Percentiles rank a stretch among this genome's conserved stretches.
Conservation (phyloP, 2,888 invertebrate species). For the Leucoptera coffeella region DNA sequence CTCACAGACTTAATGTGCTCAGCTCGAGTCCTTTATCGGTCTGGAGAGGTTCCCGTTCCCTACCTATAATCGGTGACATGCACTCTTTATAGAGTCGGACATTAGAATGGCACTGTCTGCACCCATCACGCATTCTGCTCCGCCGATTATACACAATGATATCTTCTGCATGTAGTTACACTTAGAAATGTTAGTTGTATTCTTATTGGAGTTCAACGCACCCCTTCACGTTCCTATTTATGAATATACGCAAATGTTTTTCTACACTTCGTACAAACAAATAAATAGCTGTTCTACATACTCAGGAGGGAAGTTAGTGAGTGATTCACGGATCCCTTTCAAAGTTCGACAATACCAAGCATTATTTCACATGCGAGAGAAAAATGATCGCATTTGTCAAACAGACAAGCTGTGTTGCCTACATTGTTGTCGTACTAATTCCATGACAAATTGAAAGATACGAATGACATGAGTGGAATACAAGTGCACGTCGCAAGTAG, state of each 20-base stretch:
- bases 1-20: too few species aligned
- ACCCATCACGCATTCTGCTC: slow-evolving; percentile 10
- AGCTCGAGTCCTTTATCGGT: too few species aligned
- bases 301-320: too few species aligned
- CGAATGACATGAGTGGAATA: slow-evolving; percentile 4
- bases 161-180: slow-evolving; percentile 4
- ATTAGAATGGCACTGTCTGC: too few species aligned
- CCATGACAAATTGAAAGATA: slow-evolving; percentile 16
- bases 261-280: too few species aligned
- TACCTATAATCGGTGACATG: too few species aligned
- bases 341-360: slow-evolving; percentile 22
- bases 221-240: slow-evolving; percentile 11
- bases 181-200: slow-evolving; percentile 12
- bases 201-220: slow-evolving; percentile 12
- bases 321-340: slow-evolving; percentile 18
- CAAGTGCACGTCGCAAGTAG: slow-evolving; percentile 1
- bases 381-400: slow-evolving; percentile 22
- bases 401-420: slow-evolving; percentile 15
- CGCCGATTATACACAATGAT: slow-evolving; percentile 10
- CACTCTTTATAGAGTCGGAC: too few species aligned
- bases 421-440: slow-evolving; percentile 12
- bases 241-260: slow-evolving; percentile 17
- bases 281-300: too few species aligned
- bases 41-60: too few species aligned
- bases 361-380: slow-evolving; percentile 22